These are phyloP conservation scores for Chironomus striatipennis DNA, from an alignment of 1,140 invertebrate species.

Conservation along the genomic window DNA sequence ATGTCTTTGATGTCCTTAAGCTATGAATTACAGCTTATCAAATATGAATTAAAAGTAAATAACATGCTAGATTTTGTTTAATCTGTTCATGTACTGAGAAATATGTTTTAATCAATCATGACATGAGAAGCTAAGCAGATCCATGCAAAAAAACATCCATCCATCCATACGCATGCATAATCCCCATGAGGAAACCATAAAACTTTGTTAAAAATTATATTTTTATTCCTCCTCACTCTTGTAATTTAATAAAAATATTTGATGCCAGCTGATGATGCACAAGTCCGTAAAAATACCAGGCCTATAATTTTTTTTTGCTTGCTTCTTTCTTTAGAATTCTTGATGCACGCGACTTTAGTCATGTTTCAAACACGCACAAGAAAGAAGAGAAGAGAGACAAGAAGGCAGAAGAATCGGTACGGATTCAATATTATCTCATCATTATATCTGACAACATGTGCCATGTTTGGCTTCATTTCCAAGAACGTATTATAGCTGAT, in stretches of 20 bases:
- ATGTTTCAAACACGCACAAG: constrained; percentile 10
- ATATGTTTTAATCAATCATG: not conserved
- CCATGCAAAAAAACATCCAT: not conserved
- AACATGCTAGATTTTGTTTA: not conserved
- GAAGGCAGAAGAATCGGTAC: no score
- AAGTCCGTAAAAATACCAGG: constrained; percentile 19
- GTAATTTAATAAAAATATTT: constrained; percentile 9
- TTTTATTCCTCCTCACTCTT: no score
- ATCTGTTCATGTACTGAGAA: not conserved
- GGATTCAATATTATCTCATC: no score
- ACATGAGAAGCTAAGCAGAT: constrained; percentile 1
- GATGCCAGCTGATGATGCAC: constrained; percentile 23
- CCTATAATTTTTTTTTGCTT: constrained; percentile 2
- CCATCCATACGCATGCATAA: not conserved
- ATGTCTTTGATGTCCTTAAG: not conserved
- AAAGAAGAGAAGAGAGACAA: not conserved
- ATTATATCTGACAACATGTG: no score
- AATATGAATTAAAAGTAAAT: constrained; percentile 10
- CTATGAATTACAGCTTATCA: not conserved
- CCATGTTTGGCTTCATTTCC: no score
- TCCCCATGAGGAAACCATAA: constrained; percentile 23
- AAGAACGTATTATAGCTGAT: no score
- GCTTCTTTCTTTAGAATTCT: no score
- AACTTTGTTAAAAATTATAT: not conserved
- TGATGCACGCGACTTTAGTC: constrained; percentile 1